These are phyloP conservation scores for Lamellibrachia columna DNA, from an alignment of 2,888 invertebrate genomes.

Conservation along the genomic window DNA sequence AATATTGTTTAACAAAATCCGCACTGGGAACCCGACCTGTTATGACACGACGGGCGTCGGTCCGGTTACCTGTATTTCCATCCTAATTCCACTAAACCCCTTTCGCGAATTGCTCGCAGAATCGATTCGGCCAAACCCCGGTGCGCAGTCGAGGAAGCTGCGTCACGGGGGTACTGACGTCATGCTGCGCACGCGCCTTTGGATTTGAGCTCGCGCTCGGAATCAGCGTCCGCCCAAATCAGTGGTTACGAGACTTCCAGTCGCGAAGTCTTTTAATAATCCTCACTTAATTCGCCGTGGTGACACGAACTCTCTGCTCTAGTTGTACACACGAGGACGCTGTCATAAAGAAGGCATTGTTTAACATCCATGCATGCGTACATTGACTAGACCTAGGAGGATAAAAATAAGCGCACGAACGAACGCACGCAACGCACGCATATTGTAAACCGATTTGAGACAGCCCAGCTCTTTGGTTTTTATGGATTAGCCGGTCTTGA, in stretches of 20 bases:
- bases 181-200: neutral
- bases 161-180: neutral
- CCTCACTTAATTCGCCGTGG: neutral
- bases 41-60: neutral
- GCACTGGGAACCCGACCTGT: neutral
- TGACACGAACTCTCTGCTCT: neutral
- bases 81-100: conserved; percentile 11
- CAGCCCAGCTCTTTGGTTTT: too few species aligned
- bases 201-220: neutral
- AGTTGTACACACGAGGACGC: too few species aligned
- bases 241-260: neutral
- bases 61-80: neutral
- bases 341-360: too few species aligned
- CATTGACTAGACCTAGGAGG: too few species aligned
- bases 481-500: too few species aligned
- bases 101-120: neutral
- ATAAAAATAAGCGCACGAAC: neutral
- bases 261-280: neutral
- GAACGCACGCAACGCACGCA: neutral
- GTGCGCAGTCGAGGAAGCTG: neutral
- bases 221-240: neutral
- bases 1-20: neutral
- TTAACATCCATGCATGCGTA: too few species aligned
- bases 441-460: too few species aligned
- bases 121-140: neutral